These are phyloP conservation scores for Aix galericulata DNA, from an alignment of 2,113 vertebrate species.

Conservation along the genomic window DNA sequence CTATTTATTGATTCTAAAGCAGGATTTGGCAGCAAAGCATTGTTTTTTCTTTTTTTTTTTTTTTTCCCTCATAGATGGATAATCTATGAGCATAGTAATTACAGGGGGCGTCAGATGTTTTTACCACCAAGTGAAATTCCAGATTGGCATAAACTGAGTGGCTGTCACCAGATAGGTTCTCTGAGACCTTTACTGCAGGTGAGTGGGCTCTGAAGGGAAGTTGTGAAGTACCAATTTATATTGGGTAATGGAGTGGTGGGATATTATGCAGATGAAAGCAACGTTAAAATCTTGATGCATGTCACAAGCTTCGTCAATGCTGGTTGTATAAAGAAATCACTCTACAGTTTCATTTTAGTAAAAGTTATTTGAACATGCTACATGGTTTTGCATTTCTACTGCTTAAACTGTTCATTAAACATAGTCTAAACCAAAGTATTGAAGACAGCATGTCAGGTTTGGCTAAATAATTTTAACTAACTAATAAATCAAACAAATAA, in stretches of 20 bases:
- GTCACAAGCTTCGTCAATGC: neutral
- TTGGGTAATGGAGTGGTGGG: neutral
- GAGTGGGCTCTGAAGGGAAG: neutral
- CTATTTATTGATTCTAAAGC: neutral
- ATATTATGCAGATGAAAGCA: neutral
- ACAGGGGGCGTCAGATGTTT: slow-evolving; percentile 88
- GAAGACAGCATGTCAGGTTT: neutral
- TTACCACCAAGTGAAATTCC: slow-evolving; percentile 81
- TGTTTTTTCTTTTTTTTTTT: neutral
- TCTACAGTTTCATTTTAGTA: neutral
- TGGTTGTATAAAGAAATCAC: neutral
- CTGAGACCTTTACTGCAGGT: slow-evolving; percentile 92
- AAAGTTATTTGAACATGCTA: neutral
- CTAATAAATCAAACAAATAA: neutral
- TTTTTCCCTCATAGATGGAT: slow-evolving; percentile 82
- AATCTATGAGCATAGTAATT: slow-evolving; percentile 87
- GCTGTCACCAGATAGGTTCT: slow-evolving; percentile 87
- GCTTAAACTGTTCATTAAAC: neutral
- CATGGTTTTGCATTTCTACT: neutral
- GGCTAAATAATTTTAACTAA: neutral
- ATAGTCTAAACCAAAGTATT: neutral
- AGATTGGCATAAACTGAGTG: slow-evolving; percentile 81
- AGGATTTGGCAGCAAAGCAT: neutral
- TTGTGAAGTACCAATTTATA: neutral
- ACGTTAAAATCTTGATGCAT: neutral